Base-by-base conservation (phyloP, 2,888 invertebrate species). In the Plagodis dolabraria region DNA sequence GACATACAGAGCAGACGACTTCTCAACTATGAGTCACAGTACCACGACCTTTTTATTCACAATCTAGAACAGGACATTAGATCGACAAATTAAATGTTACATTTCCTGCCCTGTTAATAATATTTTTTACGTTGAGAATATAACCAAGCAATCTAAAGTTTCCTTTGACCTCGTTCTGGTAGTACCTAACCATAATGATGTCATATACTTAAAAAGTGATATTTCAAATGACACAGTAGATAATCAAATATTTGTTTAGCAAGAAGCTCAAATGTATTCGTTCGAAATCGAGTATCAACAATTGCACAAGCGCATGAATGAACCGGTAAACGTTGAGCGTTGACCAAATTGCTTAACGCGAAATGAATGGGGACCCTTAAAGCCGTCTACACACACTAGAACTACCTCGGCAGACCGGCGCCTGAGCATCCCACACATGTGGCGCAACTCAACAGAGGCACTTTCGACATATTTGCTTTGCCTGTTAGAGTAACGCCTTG, bases 391-490 rank as follows among this genome's bases (percentile, higher is more conserved):
- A 78, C 73, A 79, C 75, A 80, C 76, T 79, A 78, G 78, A 82
- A 74, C 71, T 75, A 80, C 75, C 56, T 36, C 81, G 80, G 79
- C 80, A 76, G 76, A 73, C 71, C 74, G 87, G 84, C 86, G 91
- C 92, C 90, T 74, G 82, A 80, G 79, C 88, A 91, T 91, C 91
- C 92, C 90, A 92, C 92, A 89, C 90, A 74, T 86, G 82, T 92
- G 90, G 87, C 89, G 91, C 83, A 91, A 92, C 89, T 90, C 83
- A 91, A 92, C 86, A 80, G 88, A 86, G 85, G 88, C 87, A 87
- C 86, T 91, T 90, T 90, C 89, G 79, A 86, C 87, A 88, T 88
- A 85, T 91, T 91, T 92, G 87, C 80, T 68, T 79, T 82, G 75
- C 79, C 83, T 74, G 81, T 91, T 91, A 90, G 60, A 60, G 87